phyloP scores from a whole-genome alignment of 2,888 invertebrate species.

The Trissoscelio sp. region DNA sequence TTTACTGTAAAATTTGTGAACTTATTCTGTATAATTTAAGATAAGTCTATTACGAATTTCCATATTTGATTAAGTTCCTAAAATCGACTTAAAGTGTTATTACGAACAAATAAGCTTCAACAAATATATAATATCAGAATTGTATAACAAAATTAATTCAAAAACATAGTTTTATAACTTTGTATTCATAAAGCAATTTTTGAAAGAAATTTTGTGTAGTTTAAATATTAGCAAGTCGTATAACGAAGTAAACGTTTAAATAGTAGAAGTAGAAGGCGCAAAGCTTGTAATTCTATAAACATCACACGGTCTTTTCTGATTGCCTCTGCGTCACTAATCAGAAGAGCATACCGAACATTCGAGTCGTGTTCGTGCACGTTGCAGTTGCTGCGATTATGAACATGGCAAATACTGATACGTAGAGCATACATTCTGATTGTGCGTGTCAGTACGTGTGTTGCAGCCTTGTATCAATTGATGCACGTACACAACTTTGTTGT shows the following conservation, averaged over 20 bases:
- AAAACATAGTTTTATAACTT: too few relatives aligned
- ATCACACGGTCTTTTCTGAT: constrained; percentile 41
- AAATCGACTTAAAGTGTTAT: too few relatives aligned
- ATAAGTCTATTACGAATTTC: too few relatives aligned
- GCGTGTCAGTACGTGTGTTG: constrained; percentile 15
- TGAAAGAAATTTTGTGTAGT: not conserved
- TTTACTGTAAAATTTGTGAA: too few relatives aligned
- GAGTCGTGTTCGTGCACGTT: constrained; percentile 28
- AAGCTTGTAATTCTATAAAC: constrained; percentile 33
- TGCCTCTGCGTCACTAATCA: constrained; percentile 45
- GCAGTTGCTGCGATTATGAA: constrained; percentile 36
- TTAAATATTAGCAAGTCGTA: not conserved
- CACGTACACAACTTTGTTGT: too few relatives aligned
- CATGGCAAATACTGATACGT: constrained; percentile 39
- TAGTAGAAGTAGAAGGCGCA: not conserved
- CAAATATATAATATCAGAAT: too few relatives aligned
- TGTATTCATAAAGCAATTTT: too few relatives aligned
- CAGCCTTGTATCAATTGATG: too few relatives aligned
- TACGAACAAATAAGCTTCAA: too few relatives aligned
- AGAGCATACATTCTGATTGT: constrained; percentile 28
- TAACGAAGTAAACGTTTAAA: constrained; percentile 31
- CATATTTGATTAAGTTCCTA: too few relatives aligned
- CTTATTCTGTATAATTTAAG: too few relatives aligned
- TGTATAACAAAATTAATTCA: too few relatives aligned
- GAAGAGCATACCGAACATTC: constrained; percentile 33